Base-by-base conservation (phyloP, 2,797 vertebrate genomes). In the Pterois miles region DNA sequence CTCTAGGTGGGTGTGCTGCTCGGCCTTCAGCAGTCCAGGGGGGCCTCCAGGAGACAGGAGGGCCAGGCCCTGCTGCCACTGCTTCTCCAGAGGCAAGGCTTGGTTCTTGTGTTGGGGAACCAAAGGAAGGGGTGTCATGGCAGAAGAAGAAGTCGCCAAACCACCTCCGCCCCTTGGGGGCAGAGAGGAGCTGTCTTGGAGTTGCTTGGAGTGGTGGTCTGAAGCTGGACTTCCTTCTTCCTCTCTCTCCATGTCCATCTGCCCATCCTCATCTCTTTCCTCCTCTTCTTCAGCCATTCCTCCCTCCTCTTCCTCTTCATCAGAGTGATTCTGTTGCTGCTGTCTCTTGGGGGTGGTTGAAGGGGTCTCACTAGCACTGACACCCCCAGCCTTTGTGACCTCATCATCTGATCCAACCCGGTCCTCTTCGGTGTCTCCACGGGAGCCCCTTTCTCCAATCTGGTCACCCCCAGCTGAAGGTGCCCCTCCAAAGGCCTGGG, bases 1-100 rank as follows among this genome's bases (percentile, higher is more conserved):
- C 93, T 98, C 98, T 80, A 98, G 94, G 91, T 96, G 96, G 89
- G 88, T 93, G 80, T 93, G 91, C 92, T 97, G 97, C 80, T 99
- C 97, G 0, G 96, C 93, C 94, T 98, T 97, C 87, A 96, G 89
- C 88, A 96, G 95, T 91, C 96, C 96, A 66, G 91, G 95, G 31
- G 95, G 92, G 84, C 94, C 95, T 86, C 96, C 96, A 0, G 95
- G 94, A 83, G 96, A 93, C 12, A 98, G 95, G 83, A 98, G 96
- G 92, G 95, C 96, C 65, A 97, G 93, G 88, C 94, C 84, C 50
- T 91, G 89, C 82, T 96, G 97, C 97, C 97, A 98, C 76, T 95
- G 96, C 90, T 97, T 97, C 91, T 97, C 97, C 3, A 96, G 84
- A 0, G 91, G 87, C 87, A 94, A 92, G 20, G 95, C 96, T 85